These are phyloP conservation scores for Artibeus jamaicensis DNA, from an alignment of 2,797 vertebrate species.

Conservation along the genomic window DNA sequence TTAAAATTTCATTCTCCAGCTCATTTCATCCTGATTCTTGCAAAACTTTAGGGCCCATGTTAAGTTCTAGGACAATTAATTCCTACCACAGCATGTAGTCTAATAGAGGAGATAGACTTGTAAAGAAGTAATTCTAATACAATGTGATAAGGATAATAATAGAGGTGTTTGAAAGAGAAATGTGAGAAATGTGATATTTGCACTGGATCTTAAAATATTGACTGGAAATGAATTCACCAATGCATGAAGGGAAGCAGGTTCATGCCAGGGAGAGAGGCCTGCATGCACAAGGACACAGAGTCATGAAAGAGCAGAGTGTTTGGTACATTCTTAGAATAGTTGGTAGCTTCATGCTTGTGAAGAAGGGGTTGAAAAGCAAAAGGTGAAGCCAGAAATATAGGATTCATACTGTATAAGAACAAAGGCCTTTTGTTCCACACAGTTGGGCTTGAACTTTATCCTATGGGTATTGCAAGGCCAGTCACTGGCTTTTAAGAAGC, in stretches of 20 bases:
- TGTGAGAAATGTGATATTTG: neutral
- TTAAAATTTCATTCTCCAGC: slow-evolving; percentile 42
- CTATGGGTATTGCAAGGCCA: neutral
- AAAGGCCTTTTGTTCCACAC: neutral
- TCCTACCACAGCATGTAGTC: slow-evolving; percentile 7
- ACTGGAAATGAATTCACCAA: neutral
- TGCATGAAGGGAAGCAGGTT: neutral
- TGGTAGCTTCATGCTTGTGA: neutral
- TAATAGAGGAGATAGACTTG: slow-evolving; percentile 8
- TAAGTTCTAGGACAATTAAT: slow-evolving; percentile 35
- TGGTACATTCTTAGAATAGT: neutral
- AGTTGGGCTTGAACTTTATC: neutral
- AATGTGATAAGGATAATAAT: neutral
- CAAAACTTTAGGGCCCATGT: slow-evolving; percentile 17
- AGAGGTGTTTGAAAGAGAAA: neutral
- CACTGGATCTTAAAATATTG: neutral
- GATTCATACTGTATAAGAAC: neutral
- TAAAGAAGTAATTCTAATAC: neutral
- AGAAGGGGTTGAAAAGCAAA: neutral
- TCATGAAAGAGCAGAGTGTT: neutral
- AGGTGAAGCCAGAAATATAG: neutral
- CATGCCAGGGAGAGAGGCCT: neutral
- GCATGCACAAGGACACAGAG: accelerated
- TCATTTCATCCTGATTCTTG: slow-evolving; percentile 46
- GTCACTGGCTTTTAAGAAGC: neutral